phyloP scores from a whole-genome alignment of 2,888 invertebrate genomes.

The Microplitis manilae region DNA sequence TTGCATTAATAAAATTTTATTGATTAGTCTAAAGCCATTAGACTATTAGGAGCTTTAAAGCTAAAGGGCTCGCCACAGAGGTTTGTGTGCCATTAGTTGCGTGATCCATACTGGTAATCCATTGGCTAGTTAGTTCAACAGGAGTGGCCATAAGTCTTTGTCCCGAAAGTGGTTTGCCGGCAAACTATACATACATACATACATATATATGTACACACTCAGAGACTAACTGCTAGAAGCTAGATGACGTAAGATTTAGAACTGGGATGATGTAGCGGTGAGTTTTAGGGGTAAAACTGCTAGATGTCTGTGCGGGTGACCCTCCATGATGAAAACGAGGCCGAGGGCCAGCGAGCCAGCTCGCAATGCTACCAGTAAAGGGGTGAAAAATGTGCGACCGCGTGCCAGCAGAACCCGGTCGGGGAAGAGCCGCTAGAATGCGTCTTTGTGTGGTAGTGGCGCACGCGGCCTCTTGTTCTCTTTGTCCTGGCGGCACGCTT shows the following conservation, averaged over 20 bases:
- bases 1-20: background rate
- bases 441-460: constrained; percentile 63
- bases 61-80: background rate
- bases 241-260: constrained; percentile 21
- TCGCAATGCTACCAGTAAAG: constrained; percentile 24
- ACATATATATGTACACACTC: background rate
- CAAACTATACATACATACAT: background rate
- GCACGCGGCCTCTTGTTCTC: constrained; percentile 60
- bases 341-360: constrained; percentile 31
- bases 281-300: background rate
- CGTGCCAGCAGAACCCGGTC: constrained; percentile 25
- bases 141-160: constrained; percentile 17
- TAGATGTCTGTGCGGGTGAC: constrained; percentile 5
- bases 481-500: constrained; percentile 63
- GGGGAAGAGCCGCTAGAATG: constrained; percentile 41
- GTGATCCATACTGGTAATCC: constrained; percentile 1
- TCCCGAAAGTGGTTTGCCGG: background rate
- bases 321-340: constrained; percentile 1
- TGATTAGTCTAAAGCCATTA: background rate
- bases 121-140: constrained; percentile 15
- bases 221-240: background rate
- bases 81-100: constrained; percentile 1
- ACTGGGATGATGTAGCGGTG: constrained; percentile 11
- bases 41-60: background rate
- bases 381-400: constrained; percentile 35